These are phyloP conservation scores for Platysternon megacephalum DNA, from an alignment of 2,113 vertebrate genomes.

Conservation along the genomic window DNA sequence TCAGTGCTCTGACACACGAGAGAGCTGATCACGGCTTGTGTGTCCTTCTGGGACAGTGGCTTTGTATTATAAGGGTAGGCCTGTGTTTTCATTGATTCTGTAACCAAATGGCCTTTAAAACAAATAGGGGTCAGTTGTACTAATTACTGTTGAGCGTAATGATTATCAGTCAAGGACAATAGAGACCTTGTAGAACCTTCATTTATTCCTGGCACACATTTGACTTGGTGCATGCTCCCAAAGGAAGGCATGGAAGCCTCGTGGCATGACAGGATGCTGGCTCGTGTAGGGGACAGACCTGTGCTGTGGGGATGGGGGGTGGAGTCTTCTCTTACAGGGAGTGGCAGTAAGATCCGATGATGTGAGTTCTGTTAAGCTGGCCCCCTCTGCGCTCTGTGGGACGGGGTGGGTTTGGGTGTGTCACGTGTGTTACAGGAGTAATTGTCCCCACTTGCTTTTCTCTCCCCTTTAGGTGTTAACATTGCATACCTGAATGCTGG, in stretches of 20 bases:
- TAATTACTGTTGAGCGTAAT: background rate
- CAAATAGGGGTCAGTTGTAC: background rate
- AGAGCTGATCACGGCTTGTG: background rate
- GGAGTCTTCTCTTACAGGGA: background rate
- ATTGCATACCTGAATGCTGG: conserved; percentile 97
- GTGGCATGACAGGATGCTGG: background rate
- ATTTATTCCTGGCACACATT: background rate
- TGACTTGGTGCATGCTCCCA: background rate
- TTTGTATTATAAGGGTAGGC: background rate
- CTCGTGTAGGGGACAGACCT: background rate
- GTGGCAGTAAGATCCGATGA: background rate
- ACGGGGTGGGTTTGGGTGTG: background rate
- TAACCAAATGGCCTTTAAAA: background rate
- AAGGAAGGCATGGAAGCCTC: background rate
- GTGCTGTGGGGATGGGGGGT: too few species aligned
- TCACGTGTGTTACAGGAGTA: background rate
- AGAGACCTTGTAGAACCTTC: background rate
- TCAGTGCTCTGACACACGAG: background rate
- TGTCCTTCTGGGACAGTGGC: background rate
- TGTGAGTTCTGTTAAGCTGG: background rate
- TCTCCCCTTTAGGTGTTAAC: conserved; percentile 86
- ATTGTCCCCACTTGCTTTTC: background rate
- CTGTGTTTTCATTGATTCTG: background rate
- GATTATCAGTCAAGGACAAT: background rate
- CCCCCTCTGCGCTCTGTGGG: background rate